Evolutionary conservation across 2,113 vertebrate species (phyloP).

Genomic region (Pterophyllum scalare): DNA sequence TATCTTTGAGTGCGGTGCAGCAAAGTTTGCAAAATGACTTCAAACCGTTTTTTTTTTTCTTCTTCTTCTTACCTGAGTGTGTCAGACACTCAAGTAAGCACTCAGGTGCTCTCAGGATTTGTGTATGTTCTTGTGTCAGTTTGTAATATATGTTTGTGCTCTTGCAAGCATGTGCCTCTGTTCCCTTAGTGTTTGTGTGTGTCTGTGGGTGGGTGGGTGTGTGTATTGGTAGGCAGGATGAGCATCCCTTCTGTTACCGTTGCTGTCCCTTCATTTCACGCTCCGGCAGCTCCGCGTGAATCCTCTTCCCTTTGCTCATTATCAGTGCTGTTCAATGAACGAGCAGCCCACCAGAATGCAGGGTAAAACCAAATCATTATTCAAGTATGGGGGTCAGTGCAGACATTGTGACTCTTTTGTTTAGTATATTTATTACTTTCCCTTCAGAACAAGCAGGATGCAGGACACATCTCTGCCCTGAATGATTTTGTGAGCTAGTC

Average conservation of each 20-base stretch:
- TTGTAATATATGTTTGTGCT: constrained; percentile 29
- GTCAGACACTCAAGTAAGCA: constrained; percentile 20
- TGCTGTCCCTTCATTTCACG: constrained; percentile 85
- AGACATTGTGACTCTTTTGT: constrained; percentile 65
- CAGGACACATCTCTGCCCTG: constrained; percentile 32
- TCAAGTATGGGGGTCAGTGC: constrained; percentile 75
- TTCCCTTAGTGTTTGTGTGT: constrained; percentile 7
- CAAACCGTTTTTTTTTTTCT: constrained; percentile 21
- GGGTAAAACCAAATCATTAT: constrained; percentile 77
- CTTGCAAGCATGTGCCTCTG: constrained; percentile 28
- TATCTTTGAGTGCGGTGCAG: constrained; percentile 52
- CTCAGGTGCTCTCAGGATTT: constrained; percentile 39
- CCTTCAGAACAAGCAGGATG: constrained; percentile 53
- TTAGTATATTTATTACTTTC: constrained; percentile 69
- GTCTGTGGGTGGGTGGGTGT: constrained; percentile 30
- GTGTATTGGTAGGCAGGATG: constrained; percentile 67
- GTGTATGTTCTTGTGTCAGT: constrained; percentile 36
- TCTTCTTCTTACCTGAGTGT: constrained; percentile 13
- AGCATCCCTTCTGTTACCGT: constrained; percentile 74
- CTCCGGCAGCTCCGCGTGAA: constrained; percentile 77
- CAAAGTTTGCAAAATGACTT: constrained; percentile 39
- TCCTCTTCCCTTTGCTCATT: constrained; percentile 84
- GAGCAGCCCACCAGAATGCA: constrained; percentile 61
- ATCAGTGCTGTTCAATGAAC: constrained; percentile 79
- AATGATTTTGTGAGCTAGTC: constrained; percentile 26